Conservation (phyloP, 2,888 invertebrate species). For the Vannuccia rotundouncinata region DNA sequence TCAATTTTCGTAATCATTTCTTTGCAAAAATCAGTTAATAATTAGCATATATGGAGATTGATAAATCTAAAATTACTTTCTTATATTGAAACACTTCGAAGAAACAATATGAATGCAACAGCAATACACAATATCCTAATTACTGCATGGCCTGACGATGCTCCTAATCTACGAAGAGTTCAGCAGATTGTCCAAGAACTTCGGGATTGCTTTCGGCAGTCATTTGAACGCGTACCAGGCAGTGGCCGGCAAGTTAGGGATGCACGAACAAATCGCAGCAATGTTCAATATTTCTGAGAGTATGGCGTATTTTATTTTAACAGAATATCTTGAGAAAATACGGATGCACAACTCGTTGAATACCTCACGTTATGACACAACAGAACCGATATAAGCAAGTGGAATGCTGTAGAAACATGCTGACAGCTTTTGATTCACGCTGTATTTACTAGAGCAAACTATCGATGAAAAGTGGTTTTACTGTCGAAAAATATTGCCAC, state of each 20-base stretch:
- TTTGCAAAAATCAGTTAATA: conserved; percentile 16
- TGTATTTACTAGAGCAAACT: neutral
- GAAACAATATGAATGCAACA: conserved; percentile 14
- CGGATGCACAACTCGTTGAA: neutral
- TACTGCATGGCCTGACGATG: conserved; percentile 9
- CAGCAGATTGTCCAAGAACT: conserved; percentile 10
- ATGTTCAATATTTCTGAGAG: conserved; percentile 8
- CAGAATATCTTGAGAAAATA: neutral
- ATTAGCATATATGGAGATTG: neutral
- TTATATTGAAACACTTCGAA: neutral
- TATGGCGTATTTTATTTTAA: conserved; percentile 6
- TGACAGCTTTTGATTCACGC: conserved; percentile 15
- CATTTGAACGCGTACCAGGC: neutral
- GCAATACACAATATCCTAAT: conserved; percentile 22
- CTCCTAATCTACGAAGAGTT: conserved; percentile 8
- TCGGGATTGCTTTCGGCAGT: neutral
- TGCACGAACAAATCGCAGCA: neutral
- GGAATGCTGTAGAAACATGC: conserved; percentile 6
- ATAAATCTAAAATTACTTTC: neutral
- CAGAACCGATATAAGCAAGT: conserved; percentile 2
- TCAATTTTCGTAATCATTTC: neutral
- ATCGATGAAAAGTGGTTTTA: neutral
- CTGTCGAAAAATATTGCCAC: neutral
- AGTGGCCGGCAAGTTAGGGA: conserved; percentile 1
- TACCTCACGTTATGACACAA: conserved; percentile 18